phyloP scores from a whole-genome alignment of 1,140 invertebrate species.

The Zaprionus africanus region DNA sequence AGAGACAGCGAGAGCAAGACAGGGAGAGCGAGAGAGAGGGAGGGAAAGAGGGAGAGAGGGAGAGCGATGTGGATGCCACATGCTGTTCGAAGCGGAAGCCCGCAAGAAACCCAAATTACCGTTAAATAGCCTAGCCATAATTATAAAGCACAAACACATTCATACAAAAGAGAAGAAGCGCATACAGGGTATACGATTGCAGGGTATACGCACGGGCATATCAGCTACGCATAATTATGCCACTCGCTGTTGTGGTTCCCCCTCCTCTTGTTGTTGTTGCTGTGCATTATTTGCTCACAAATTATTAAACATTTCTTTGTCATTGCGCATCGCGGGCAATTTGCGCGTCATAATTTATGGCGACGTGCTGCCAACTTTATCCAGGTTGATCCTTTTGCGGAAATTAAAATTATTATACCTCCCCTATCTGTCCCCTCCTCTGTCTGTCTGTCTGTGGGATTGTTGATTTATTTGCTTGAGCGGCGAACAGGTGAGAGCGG shows the following conservation, averaged over 20 bases:
- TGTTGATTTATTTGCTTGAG: conserved; percentile 63
- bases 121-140: conserved; percentile 3
- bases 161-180: not conserved
- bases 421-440: not conserved
- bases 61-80: not conserved
- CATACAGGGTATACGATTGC: not conserved
- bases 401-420: conserved; percentile 62
- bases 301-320: conserved; percentile 34
- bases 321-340: conserved; percentile 32
- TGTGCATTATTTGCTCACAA: conserved; percentile 28
- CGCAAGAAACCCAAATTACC: not conserved
- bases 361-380: conserved; percentile 39
- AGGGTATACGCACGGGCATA: not conserved
- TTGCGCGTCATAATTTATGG: conserved; percentile 66
- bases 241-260: conserved; percentile 18
- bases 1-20: not conserved
- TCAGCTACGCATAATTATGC: conserved; percentile 21
- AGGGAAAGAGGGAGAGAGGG: not conserved
- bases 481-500: conserved; percentile 40
- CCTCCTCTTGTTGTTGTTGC: too few species aligned
- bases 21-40: not conserved
- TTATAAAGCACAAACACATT: not conserved
- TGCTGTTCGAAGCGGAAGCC: conserved; percentile 2
- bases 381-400: conserved; percentile 61
- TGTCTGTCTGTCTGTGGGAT: conserved; percentile 22